phyloP scores from a whole-genome alignment of 92 coral and sea anemone genomes.

The Phenganax stokvisi region DNA sequence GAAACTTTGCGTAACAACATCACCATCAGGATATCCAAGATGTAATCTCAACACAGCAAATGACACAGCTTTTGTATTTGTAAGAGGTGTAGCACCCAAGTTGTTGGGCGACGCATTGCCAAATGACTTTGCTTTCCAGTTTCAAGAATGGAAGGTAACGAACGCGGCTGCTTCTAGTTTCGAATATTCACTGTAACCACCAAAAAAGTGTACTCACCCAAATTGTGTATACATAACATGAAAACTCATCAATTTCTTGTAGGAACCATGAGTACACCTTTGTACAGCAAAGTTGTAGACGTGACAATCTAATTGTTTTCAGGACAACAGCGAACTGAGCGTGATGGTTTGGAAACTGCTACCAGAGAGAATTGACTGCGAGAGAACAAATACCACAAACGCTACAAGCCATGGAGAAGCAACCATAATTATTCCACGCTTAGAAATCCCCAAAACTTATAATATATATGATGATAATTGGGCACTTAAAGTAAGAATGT shows the following conservation, averaged over 20 bases:
- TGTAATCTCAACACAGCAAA: background rate
- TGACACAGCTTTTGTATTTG: background rate
- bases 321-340: conserved; percentile 26
- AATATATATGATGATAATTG: background rate
- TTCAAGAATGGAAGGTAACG: conserved; percentile 17
- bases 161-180: background rate
- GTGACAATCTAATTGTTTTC: background rate
- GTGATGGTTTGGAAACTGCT: conserved; percentile 19
- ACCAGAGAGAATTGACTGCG: background rate
- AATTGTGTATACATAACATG: background rate
- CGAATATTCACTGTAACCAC: no score
- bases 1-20: no score
- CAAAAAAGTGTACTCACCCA: no score
- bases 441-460: background rate
- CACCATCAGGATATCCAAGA: no score
- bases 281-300: background rate
- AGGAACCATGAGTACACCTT: no score
- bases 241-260: background rate
- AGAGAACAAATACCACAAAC: background rate
- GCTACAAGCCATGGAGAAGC: conserved; percentile 7
- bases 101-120: background rate
- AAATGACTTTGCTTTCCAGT: background rate
- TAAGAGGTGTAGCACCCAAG: no score
- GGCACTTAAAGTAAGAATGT: background rate
- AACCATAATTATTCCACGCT: background rate